Percentiles rank a stretch among this genome's conserved stretches.
Conservation (phyloP, 2,888 invertebrate genomes). For the Thelaira solivaga region DNA sequence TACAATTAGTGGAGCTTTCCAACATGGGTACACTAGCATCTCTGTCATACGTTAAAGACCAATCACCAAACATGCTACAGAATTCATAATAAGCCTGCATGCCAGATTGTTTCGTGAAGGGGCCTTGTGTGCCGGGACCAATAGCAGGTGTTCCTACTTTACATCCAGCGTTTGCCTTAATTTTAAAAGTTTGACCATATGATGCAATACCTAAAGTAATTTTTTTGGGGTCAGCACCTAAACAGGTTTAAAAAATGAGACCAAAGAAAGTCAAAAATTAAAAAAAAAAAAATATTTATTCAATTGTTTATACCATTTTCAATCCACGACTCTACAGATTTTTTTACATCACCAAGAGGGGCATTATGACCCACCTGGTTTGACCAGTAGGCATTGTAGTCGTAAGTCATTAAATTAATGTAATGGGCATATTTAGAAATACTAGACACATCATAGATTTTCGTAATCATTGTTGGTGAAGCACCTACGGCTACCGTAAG, state of each 20-base stretch:
- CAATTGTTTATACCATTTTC: too few relatives aligned
- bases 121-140: slow-evolving; percentile 77
- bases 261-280: too few relatives aligned
- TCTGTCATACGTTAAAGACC: background rate
- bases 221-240: slow-evolving; percentile 81
- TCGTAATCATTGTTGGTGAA: slow-evolving; percentile 59
- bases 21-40: slow-evolving; percentile 1
- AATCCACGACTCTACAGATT: slow-evolving; percentile 90
- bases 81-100: slow-evolving; percentile 85
- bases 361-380: slow-evolving; percentile 66
- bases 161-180: slow-evolving; percentile 76
- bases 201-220: slow-evolving; percentile 83
- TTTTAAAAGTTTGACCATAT: slow-evolving; percentile 83
- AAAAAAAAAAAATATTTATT: too few relatives aligned
- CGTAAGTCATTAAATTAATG: slow-evolving; percentile 72
- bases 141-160: slow-evolving; percentile 5
- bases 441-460: slow-evolving; percentile 68
- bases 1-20: slow-evolving; percentile 94
- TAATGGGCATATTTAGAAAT: slow-evolving; percentile 67
- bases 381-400: slow-evolving; percentile 65
- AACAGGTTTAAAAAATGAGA: too few relatives aligned
- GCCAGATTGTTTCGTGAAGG: slow-evolving; percentile 81
- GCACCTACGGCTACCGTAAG: slow-evolving; percentile 81
- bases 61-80: slow-evolving; percentile 66
- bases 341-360: slow-evolving; percentile 78